Evolutionary conservation across 1,140 invertebrate species (phyloP).

Genomic region (Augochlora pura): DNA sequence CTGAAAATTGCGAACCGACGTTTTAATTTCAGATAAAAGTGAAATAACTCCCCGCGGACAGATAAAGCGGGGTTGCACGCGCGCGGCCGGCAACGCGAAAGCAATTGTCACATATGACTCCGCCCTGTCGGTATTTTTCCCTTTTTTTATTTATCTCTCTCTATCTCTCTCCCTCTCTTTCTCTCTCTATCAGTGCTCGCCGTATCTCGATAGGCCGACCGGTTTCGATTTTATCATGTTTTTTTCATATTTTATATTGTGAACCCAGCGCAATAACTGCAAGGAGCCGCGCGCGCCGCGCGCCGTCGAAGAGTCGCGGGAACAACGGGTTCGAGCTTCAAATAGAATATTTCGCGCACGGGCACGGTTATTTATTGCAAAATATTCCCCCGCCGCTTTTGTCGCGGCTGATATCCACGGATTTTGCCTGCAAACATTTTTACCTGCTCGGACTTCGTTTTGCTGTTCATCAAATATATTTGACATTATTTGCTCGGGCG

Average conservation of each 20-base stretch:
- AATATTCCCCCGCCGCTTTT: too few species aligned
- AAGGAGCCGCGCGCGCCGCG: not conserved
- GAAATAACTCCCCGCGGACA: constrained; percentile 29
- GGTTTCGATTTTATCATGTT: not conserved
- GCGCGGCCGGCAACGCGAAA: constrained; percentile 6
- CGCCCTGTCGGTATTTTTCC: not conserved
- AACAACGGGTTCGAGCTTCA: too few species aligned
- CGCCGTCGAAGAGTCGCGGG: not conserved
- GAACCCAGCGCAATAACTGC: not conserved
- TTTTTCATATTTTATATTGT: not conserved
- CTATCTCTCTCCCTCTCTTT: too few species aligned
- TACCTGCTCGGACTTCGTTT: too few species aligned
- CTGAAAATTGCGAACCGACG: constrained; percentile 27
- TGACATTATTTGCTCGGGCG: too few species aligned
- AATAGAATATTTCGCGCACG: too few species aligned
- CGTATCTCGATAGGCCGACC: not conserved
- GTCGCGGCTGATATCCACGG: not conserved
- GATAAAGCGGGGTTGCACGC: constrained; percentile 15
- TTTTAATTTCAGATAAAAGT: constrained; percentile 66
- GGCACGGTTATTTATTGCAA: too few species aligned
- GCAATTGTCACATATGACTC: constrained; percentile 8
- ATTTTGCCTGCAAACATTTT: too few species aligned
- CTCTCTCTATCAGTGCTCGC: too few species aligned
- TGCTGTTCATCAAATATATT: too few species aligned
- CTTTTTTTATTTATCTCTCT: too few species aligned